Conservation (phyloP, 2,797 vertebrate genomes). For the Ispidina picta region DNA sequence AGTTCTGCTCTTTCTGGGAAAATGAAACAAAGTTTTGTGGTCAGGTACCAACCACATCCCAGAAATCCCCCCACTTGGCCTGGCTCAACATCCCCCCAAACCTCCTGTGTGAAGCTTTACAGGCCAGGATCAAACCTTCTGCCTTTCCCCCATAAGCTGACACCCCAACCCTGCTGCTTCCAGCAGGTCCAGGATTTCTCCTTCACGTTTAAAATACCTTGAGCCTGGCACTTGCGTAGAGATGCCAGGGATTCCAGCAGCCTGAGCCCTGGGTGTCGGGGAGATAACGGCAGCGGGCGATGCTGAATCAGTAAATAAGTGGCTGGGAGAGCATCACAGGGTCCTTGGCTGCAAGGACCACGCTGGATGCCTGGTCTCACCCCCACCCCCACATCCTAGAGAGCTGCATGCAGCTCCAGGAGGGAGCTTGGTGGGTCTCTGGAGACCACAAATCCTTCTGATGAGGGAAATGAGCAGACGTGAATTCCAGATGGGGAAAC, state of each 20-base stretch:
- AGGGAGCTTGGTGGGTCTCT: accelerated
- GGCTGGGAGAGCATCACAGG: accelerated
- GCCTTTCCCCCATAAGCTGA: neutral
- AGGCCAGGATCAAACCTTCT: accelerated
- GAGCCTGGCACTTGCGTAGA: neutral
- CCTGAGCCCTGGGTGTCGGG: neutral
- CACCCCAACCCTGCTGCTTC: neutral
- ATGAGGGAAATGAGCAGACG: accelerated
- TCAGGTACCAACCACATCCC: accelerated
- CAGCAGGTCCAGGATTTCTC: neutral
- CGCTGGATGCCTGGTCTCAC: accelerated
- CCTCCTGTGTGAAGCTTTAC: accelerated
- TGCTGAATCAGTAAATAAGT: neutral
- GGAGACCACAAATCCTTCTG: neutral
- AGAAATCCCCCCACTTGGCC: accelerated
- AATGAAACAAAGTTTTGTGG: accelerated
- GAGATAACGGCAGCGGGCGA: neutral
- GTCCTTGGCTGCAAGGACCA: constrained; percentile 19
- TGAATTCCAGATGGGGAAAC: neutral
- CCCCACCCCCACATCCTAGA: neutral
- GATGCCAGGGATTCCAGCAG: constrained; percentile 21
- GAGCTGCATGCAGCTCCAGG: neutral
- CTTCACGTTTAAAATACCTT: neutral
- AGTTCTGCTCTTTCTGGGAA: neutral
- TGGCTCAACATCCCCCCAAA: neutral